Evolutionary conservation across 2,113 vertebrate species (phyloP), one percentile per base, ranked within the genome.

Genomic region (Meriones unguiculatus): DNA sequence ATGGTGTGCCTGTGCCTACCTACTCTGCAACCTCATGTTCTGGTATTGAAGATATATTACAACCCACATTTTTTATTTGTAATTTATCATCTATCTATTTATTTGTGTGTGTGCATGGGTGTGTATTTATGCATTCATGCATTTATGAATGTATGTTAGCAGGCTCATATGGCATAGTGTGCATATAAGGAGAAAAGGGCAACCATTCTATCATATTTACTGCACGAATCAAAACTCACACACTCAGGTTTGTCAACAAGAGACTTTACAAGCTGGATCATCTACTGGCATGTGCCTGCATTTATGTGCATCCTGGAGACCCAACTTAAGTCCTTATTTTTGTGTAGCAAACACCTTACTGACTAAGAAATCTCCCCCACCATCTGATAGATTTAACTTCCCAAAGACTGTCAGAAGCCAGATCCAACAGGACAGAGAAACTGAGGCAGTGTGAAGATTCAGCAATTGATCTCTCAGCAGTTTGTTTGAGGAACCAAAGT

Each of bases 91-190:
- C 1, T 75, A 0, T 59, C 46, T 46, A 22, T 52, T 28, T 77
- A 14, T 77, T 18, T 35, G 9, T 78, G 22, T 76, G 10, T 59
- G 10, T 41, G 20, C 38, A 54, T 28, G 1, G 14, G 54, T 41
- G 0, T 17, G 4, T 9, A 7, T n/a, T n/a, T n/a, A n/a, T n/a
- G n/a, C n/a, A n/a, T n/a, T n/a, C 12, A 17, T 84, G 22, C 14
- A 10, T 84, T 1, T 30, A 17, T 22, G 24, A 64, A 65, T 85
- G 28, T 18, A 20, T 12, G 15, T 50, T 15, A 7, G 82, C 22
- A 11, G 62, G 17, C 4, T 32, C 41, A 46, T 32, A 11, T 67
- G 14, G 25, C 62, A 85, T 46, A 32, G 8, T 46, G 4, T 85
- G 8, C 25, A 11, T 46, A 46, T 46, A 50, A 18, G 67, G 14